Base-by-base conservation (phyloP, 2,113 vertebrate genomes). In the Eolophus roseicapilla region DNA sequence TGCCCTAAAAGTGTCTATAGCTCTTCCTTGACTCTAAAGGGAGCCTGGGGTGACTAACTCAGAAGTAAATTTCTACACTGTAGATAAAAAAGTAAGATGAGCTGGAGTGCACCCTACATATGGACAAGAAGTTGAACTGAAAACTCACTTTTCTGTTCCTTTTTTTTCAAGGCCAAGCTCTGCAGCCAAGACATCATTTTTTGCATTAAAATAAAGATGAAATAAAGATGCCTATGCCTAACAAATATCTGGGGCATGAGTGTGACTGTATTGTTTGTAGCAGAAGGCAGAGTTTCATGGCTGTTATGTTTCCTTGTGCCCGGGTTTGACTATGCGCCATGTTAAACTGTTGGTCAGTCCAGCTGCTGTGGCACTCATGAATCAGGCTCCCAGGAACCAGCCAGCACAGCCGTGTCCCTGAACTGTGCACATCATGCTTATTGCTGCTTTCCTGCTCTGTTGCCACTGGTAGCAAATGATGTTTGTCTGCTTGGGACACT, bases 391-490 rank as follows among this genome's bases (percentile, higher is more conserved):
- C 3, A 2, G 9, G 14, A 29, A 65, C 19, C 14, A 74, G 17
- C n/a, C 53, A 55, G 46, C 25, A 55, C 12, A 52, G 6, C 14
- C 1, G 0, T 2, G 19, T 21, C 17, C 39, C 33, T 53, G 11
- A 15, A 17, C 21, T 69, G 10, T 31, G 35, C 14, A 46, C 1
- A 1, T 6, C 37, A n/a, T 39, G 20, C 21, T 53, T 25, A 8
- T 25, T 31, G 2, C n/a, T 63, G 15, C 20, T 75, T 15, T 59
- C 11, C 37, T 52, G 29, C 41, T 64, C 7, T 0, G 6, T 3
- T 65, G 17, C 29, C 24, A 35, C 20, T 7, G 11, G 21, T 13
- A 57, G 28, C 3, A 88, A 76, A 60, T 6, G 0, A 13, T 41
- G 7, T 31, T 57, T 77, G 19, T 27, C 44, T 3, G 0, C 33